Base-by-base conservation (phyloP, 1,140 invertebrate genomes). In the Ladona fulva region DNA sequence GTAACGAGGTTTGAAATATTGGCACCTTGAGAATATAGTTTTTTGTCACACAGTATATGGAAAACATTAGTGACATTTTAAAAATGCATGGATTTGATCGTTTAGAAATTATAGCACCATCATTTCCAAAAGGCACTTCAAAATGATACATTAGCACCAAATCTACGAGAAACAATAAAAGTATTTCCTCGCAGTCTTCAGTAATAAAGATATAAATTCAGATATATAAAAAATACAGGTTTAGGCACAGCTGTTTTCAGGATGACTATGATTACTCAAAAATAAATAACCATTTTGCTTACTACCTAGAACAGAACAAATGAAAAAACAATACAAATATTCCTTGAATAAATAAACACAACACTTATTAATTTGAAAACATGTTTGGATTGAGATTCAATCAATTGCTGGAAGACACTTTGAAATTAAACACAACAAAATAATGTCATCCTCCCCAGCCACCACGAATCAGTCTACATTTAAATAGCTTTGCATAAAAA, bases 91-190 rank as follows among this genome's bases (percentile, higher is more conserved):
- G 29, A 37, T 37, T 37, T 37, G 29, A 37, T 37, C 52, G 16
- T 66, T 66, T 66, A 6, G 14, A 66, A 66, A 37, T 37, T 66
- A 66, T 66, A 66, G 14, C 52, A 66, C 52, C 52, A 66, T 22
- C 16, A 16, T 22, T 22, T 66, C 52, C 52, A 19, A 19, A 66
- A 66, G 52, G 52, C 52, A 66, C 52, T 66, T 66, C 52, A 66
- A 66, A 66, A 66, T 66, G 52, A 66, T 22, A 66, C n/a, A 66
- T 66, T 66, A 66, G 52, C 52, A 66, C 52, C 52, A 66, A 19
- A 19, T 66, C 52, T 19, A 16, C 14, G n/a, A 22, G 52, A 66
- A 66, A 19, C 52, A 66, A 66, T 19, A 66, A 19, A 66, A 22
- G 14, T 66, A 22, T 66, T 66, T 66, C 52, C 52, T 19, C n/a